Base-by-base conservation (phyloP, 2,797 vertebrate genomes). In the Sciurus carolinensis region DNA sequence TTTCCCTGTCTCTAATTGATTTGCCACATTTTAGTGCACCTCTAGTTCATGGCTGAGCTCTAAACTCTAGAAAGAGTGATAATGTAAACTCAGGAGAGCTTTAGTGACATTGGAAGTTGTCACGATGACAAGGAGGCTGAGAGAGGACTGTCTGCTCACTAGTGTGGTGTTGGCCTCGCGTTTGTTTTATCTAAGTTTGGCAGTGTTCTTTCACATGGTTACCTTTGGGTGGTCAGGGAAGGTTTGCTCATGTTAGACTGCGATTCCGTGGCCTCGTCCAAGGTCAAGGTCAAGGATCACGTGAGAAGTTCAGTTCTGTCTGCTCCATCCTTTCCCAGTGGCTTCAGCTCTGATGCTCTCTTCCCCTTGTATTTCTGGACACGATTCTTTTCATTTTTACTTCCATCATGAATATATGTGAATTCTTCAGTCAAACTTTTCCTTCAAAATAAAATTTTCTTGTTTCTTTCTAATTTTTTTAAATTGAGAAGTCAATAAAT, bases 21-120 rank as follows among this genome's bases (percentile, higher is more conserved):
- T 77, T 83, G 54, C 76, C 90, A 73, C 24, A 0, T 86, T 91
- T 96, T 71, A 47, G n/a, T 82, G 12, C 33, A 39, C 36, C 4
- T 52, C 44, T 47, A 69, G 39, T 87, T 95, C 90, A 77, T 80
- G 73, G 52, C 67, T n/a, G 1, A 47, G 52, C 39, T 77, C 72
- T 47, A 42, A 90, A 92, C 75, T 75, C 54, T 44, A 71, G 62
- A 96, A 97, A 86, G 4, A 92, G 86, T 91, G 47, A 80, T 33
- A 83, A 84, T 64, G 90, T 59, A 94, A 97, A 95, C 42, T 87
- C 9, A 12, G 5, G 47, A 96, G 59, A 54, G 47, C 88, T 9
- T 22, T 93, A 71, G 64, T 93, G 91, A 57, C 66, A 57, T 52
- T 80, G 15, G 18, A 57, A 52, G 76, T 39, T 79, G 15, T 90